Conservation (phyloP, 2,797 vertebrate genomes). For the Pitangus sulphuratus region DNA sequence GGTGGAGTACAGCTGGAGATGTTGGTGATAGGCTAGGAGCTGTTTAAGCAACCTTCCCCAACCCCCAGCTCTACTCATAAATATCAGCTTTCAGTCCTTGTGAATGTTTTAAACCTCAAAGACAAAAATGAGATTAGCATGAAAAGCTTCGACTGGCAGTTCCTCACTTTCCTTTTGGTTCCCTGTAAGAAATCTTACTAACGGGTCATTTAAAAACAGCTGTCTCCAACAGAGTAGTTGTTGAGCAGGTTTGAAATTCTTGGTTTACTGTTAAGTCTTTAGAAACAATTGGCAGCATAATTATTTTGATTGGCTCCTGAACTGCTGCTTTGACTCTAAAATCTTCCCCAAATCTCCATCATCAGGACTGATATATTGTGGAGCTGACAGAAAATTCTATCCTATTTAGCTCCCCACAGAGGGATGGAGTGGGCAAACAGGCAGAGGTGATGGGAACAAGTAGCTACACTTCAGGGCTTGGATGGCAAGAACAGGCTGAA, state of each 20-base stretch:
- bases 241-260: neutral
- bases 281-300: neutral
- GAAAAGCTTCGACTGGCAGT: neutral
- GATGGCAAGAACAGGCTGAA: neutral
- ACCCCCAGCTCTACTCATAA: neutral
- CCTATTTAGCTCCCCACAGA: neutral
- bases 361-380: neutral
- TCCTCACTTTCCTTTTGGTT: neutral
- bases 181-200: neutral
- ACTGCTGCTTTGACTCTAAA: neutral
- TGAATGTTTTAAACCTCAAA: conserved; percentile 29
- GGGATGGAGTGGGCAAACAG: neutral
- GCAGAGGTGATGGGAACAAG: neutral
- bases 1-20: neutral
- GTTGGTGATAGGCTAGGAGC: neutral
- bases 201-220: neutral
- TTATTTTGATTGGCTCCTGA: neutral
- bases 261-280: neutral
- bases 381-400: neutral
- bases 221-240: neutral
- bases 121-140: conserved; percentile 34
- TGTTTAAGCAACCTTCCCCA: neutral
- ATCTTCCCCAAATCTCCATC: neutral
- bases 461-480: neutral
- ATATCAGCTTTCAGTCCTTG: neutral